Base-by-base conservation (phyloP, 2,888 invertebrate species). In the Archaeoteleia sp. region DNA sequence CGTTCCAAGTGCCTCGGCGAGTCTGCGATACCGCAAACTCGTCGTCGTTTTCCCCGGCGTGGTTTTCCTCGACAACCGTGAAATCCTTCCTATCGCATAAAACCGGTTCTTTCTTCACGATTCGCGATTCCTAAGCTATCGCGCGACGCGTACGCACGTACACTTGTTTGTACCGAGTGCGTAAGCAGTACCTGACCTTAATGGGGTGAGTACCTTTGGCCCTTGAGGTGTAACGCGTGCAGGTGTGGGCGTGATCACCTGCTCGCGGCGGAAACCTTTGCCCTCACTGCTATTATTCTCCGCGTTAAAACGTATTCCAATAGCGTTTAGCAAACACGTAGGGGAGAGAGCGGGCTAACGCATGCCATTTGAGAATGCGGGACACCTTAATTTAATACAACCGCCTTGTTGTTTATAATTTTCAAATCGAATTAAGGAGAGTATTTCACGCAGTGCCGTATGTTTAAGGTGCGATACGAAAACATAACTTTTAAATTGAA, bases 241-340 rank as follows among this genome's bases (percentile, higher is more conserved):
- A 74, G 75, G 76, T 75, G 81, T 82, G 75, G 80, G 78, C 78
- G 80, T 75, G 78, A 80, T 81, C 82, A 82, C 80, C 82, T 82
- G 82, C 76, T 77, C 70, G 68, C 51, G 32, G 12, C 60, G 62
- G 42, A 53, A 72, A 74, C 66, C 63, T 58, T 71, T 62, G 68
- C 71, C 67, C 74, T 63, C 73, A 63, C 17, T 20, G 67, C 63
- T 68, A 66, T 25, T 45, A 55, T 63, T 62, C 68, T 57, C 45
- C 51, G 57, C 57, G 45, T 55, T 63, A 60, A 63, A 63, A 49
- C 32, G 6, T 27, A 14, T 23, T 32, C 12, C 32, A 32, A 32
- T 32, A 9, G 7, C 12, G n/a, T 27, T 27, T 27, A 6, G 1
- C 8, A 27, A 27, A 27, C 8, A 8, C 8, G 8, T n/a, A 1